Evolutionary conservation across 2,888 invertebrate species (phyloP).

Genomic region (Ferdinandea cuprea): DNA sequence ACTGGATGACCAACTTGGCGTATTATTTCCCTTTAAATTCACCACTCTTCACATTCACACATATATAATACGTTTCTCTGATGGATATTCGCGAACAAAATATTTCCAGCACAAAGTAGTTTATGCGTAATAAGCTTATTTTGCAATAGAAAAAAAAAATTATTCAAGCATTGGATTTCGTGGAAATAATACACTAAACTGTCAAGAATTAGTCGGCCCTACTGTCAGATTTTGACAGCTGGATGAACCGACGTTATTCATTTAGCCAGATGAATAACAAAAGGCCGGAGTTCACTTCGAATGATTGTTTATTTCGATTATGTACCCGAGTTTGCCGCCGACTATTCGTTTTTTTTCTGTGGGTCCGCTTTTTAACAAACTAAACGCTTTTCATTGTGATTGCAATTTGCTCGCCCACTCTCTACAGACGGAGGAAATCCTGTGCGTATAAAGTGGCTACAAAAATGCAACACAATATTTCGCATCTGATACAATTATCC

Average conservation of each 20-base stretch:
- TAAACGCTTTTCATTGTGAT: neutral
- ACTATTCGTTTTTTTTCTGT: constrained; percentile 6
- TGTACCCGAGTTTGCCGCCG: constrained; percentile 12
- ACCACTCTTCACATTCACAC: constrained; percentile 2
- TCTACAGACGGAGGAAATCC: neutral
- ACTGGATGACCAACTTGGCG: constrained; percentile 34
- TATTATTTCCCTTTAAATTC: neutral
- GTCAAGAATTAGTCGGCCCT: constrained; percentile 17
- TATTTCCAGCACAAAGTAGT: constrained; percentile 26
- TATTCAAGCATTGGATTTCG: constrained; percentile 37
- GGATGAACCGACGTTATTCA: constrained; percentile 39
- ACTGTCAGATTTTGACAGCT: constrained; percentile 49
- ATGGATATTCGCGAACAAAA: neutral
- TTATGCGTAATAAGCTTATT: constrained; percentile 55
- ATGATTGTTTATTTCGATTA: constrained; percentile 7
- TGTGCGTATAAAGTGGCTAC: neutral
- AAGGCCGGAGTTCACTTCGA: constrained; percentile 31
- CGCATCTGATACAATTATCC: constrained; percentile 4
- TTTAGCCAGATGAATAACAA: constrained; percentile 42
- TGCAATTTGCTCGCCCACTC: neutral
- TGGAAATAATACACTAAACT: constrained; percentile 28
- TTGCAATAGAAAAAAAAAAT: constrained; percentile 39
- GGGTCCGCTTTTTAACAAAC: neutral
- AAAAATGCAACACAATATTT: too few species aligned
- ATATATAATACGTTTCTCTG: neutral